phyloP scores from a whole-genome alignment of 2,113 vertebrate species.

The Lycaon pictus region DNA sequence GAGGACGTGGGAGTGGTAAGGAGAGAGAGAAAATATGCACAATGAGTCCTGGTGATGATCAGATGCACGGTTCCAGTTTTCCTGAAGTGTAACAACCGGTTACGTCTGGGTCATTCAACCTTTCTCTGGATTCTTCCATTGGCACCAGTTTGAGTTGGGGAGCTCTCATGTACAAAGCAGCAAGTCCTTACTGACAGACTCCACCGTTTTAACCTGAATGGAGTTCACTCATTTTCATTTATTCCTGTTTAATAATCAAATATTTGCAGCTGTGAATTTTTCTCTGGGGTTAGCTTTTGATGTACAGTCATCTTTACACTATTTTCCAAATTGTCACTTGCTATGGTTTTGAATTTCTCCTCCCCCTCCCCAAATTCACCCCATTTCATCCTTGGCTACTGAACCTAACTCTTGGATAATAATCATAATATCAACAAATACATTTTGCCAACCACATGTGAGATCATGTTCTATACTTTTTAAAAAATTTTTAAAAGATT shows the following conservation, averaged over 20 bases:
- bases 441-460: background rate
- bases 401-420: background rate
- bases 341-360: background rate
- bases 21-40: background rate
- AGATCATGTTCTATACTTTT: background rate
- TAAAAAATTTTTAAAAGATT: too few relatives aligned
- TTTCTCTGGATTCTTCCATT: background rate
- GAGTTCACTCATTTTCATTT: background rate
- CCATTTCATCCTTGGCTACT: background rate
- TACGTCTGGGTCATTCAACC: too few relatives aligned
- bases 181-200: background rate
- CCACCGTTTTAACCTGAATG: background rate
- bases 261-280: background rate
- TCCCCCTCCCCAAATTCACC: background rate
- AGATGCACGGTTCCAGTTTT: background rate
- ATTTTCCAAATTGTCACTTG: background rate
- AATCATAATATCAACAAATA: background rate
- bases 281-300: background rate
- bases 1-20: background rate
- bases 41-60: fast-evolving
- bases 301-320: background rate
- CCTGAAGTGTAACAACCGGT: background rate
- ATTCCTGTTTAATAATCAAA: background rate
- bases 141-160: background rate
- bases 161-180: background rate